Conservation (phyloP, 2,888 invertebrate genomes). For the Pimpla rufipes region DNA sequence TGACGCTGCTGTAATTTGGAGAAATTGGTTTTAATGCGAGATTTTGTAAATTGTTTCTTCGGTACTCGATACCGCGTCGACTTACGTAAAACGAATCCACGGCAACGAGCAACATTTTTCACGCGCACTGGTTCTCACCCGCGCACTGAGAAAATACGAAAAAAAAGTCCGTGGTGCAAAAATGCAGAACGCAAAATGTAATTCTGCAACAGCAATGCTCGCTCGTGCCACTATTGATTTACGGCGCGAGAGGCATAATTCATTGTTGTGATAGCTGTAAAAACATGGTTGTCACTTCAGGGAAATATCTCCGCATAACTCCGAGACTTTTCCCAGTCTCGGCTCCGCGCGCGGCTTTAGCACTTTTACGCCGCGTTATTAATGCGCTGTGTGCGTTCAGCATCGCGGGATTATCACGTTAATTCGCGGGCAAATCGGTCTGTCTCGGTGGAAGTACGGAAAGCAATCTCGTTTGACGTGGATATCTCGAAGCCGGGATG, state of each 20-base stretch:
- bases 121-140: too few species aligned
- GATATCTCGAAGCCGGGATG: slow-evolving; percentile 7
- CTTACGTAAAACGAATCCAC: too few species aligned
- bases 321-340: neutral
- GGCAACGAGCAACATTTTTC: too few species aligned
- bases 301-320: slow-evolving; percentile 1
- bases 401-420: neutral
- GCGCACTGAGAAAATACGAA: too few species aligned
- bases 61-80: too few species aligned
- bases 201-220: neutral
- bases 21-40: too few species aligned
- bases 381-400: neutral
- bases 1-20: too few species aligned
- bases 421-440: neutral
- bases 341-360: neutral
- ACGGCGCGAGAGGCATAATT: neutral
- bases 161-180: too few species aligned
- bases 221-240: neutral
- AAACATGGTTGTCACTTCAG: neutral
- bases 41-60: too few species aligned
- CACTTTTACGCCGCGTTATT: neutral
- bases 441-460: neutral
- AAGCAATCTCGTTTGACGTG: slow-evolving; percentile 39
- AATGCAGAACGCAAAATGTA: too few species aligned
- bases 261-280: neutral